Base-by-base conservation (phyloP, 2,888 invertebrate genomes). In the Caenorhabditis wallacei region DNA sequence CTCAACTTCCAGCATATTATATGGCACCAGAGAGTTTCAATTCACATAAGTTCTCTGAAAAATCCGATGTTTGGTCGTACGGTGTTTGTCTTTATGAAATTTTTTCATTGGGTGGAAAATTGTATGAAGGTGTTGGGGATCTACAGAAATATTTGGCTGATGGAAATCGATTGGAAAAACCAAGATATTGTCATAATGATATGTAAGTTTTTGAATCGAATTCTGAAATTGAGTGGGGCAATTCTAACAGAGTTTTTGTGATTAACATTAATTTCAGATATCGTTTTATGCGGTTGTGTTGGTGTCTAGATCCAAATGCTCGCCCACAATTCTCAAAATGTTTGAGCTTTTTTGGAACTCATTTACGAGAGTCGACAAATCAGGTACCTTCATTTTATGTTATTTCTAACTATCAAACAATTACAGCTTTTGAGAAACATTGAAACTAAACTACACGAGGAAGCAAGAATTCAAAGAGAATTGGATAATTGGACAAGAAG, bases 11-110 rank as follows among this genome's bases (percentile, higher is more conserved):
- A 96, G 26, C 5, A n/a, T 98, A 22, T 97, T 97, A 93, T 98
- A 98, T 98, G 98, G 97, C 98, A 0, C 97, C 97, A 0, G 98
- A 98, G 93, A 97, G 97, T 0, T 93, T 98, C 46, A 96, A 96
- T 92, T 70, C 84, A 0, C 95, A 97, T 89, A 95, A 96, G 66
- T 98, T 97, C 93, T 97, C 94, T 1, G 91, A 92, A 8, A 93
- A 93, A 84, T 85, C 88, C 0, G 88, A 88, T 51, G 74, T 88
- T 37, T 95, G 84, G 92, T 93, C 85, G 93, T 95, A 89, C 93
- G 93, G 85, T 93, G 93, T 92, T 92, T 94, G 68, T 92, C 93
- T 91, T 93, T 94, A 85, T 93, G 93, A 89, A 94, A 88, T 94
- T 93, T 92, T 95, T 94, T 76, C 93, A 88, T 82, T 95, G 84